A percentile compares a stretch with the other conserved stretches of the same genome.
Conservation (phyloP, 2,113 vertebrate genomes). For the Potamarius usumacintae region DNA sequence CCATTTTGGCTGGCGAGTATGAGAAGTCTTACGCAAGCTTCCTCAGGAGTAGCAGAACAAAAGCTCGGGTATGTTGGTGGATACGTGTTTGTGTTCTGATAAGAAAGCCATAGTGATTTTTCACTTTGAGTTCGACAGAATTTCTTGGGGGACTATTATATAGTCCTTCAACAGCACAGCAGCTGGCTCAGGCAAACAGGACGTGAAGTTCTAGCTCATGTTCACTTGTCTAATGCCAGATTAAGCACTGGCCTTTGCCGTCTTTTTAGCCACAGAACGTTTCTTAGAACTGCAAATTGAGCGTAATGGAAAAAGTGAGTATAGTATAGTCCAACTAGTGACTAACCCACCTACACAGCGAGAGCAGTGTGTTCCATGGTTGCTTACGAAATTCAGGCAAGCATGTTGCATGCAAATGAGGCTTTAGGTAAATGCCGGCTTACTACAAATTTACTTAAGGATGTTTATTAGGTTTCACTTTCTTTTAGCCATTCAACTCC, state of each 20-base stretch:
- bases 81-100: conserved; percentile 34
- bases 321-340: not conserved
- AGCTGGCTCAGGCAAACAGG: conserved; percentile 44
- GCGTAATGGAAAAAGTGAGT: not conserved
- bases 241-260: not conserved
- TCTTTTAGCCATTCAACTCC: not conserved
- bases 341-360: not conserved
- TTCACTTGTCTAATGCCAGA: not conserved
- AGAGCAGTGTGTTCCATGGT: not conserved
- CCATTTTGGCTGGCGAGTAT: conserved; percentile 9
- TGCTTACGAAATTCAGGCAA: not conserved
- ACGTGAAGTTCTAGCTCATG: conserved; percentile 23
- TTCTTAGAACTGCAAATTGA: not conserved
- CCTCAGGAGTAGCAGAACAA: conserved; percentile 39
- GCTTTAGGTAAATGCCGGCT: not conserved
- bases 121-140: conserved; percentile 10
- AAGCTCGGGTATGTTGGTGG: conserved; percentile 18
- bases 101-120: conserved; percentile 28
- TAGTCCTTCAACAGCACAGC: conserved; percentile 1
- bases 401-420: not conserved
- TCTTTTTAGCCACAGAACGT: not conserved
- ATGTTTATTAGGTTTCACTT: not conserved
- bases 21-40: conserved; percentile 36
- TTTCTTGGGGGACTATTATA: conserved; percentile 15
- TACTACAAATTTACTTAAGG: not conserved